Percentiles rank a stretch among this genome's conserved stretches.
These are phyloP conservation scores for Euzetes globulus DNA, from an alignment of 2,888 invertebrate species.

Conservation along the genomic window DNA sequence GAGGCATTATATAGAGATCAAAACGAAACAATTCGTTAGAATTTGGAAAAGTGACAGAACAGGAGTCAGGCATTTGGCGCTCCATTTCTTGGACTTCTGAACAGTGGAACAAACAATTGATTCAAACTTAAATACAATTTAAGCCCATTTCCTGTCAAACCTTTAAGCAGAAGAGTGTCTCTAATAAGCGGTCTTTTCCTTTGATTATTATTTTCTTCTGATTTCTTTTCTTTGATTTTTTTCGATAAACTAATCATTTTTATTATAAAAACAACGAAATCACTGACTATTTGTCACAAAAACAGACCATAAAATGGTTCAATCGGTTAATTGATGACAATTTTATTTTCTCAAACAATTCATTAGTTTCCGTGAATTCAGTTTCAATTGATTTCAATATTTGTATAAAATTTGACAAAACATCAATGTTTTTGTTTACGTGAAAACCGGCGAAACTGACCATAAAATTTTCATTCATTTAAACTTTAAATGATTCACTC, in stretches of 20 bases:
- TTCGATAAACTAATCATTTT: conserved; percentile 25
- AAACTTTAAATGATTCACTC: too few species aligned
- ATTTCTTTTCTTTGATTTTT: conserved; percentile 15
- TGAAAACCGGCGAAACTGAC: too few species aligned
- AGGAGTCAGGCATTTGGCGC: conserved; percentile 39
- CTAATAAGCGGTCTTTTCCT: conserved; percentile 17
- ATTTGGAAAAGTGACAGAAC: conserved; percentile 65
- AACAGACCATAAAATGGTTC: too few species aligned
- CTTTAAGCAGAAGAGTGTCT: conserved; percentile 20
- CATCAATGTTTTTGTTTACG: too few species aligned
- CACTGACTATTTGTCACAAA: background rate
- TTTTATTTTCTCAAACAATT: too few species aligned
- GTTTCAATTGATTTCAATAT: too few species aligned
- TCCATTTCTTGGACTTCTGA: conserved; percentile 42
- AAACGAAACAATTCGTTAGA: conserved; percentile 75
- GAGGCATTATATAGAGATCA: conserved; percentile 65
- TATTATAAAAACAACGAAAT: background rate
- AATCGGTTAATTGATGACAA: too few species aligned
- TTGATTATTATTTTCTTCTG: conserved; percentile 12
- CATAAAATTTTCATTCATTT: too few species aligned
- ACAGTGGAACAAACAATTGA: background rate
- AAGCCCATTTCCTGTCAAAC: background rate
- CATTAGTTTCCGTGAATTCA: too few species aligned
- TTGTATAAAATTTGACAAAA: too few species aligned
- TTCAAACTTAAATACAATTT: too few species aligned